Percentiles rank a stretch among this genome's conserved stretches.
Conservation (phyloP, 2,797 vertebrate genomes). For the Rhinogobio ventralis region DNA sequence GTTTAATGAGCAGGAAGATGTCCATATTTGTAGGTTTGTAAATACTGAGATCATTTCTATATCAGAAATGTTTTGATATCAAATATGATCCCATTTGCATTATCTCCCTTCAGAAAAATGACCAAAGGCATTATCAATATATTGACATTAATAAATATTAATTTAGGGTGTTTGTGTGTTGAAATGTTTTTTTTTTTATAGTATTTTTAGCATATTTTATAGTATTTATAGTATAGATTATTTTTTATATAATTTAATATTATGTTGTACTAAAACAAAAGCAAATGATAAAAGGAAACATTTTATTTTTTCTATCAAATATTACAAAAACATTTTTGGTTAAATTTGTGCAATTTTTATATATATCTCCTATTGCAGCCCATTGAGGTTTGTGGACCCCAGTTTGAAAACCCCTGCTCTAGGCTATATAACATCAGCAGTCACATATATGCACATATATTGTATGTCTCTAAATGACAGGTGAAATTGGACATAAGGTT, state of each 20-base stretch:
- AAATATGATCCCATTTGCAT: not conserved
- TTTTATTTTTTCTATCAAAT: not conserved
- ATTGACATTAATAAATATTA: not conserved
- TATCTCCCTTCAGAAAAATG: not conserved
- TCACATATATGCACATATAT: not conserved
- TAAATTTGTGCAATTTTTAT: not conserved
- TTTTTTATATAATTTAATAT: too few relatives aligned
- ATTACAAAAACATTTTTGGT: not conserved
- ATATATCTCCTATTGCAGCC: too few relatives aligned
- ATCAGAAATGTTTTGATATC: not conserved
- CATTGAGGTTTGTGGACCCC: too few relatives aligned
- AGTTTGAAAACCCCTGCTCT: not conserved
- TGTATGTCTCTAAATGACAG: not conserved
- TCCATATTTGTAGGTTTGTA: not conserved
- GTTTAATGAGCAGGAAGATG: slow-evolving; percentile 1
- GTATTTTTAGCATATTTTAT: too few relatives aligned
- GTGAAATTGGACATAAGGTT: not conserved
- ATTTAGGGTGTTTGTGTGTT: not conserved
- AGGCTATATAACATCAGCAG: not conserved
- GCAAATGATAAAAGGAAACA: not conserved
- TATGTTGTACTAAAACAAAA: not conserved
- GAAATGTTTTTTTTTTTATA: too few relatives aligned
- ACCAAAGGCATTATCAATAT: not conserved
- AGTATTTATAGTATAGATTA: too few relatives aligned
- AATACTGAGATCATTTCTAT: not conserved